Conservation (phyloP, 1,140 invertebrate species). For the Platyscapa corneri region DNA sequence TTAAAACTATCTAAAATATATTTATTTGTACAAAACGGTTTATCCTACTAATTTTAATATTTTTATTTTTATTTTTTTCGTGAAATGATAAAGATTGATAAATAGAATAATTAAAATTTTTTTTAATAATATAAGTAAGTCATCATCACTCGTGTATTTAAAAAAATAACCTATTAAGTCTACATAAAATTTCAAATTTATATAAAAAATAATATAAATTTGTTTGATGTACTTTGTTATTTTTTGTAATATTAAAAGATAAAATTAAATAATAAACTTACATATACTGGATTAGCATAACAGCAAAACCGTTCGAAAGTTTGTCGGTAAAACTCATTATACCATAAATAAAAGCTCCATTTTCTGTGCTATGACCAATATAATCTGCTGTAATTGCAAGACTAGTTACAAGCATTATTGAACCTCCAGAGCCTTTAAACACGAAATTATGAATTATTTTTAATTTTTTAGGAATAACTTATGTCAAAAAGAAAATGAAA, state of each 20-base stretch:
- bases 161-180: too few relatives aligned
- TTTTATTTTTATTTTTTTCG: too few relatives aligned
- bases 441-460: conserved; percentile 31
- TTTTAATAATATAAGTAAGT: too few relatives aligned
- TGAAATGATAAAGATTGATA: too few relatives aligned
- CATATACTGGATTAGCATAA: conserved; percentile 86
- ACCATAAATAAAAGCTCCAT: conserved; percentile 96
- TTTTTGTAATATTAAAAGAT: not conserved
- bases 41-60: too few relatives aligned
- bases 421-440: conserved; percentile 82
- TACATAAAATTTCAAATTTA: too few relatives aligned
- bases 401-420: conserved; percentile 91
- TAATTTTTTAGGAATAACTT: conserved; percentile 4
- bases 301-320: conserved; percentile 89
- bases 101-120: too few relatives aligned
- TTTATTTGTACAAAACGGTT: too few relatives aligned
- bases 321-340: conserved; percentile 97
- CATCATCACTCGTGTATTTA: too few relatives aligned
- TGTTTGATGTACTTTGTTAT: too few relatives aligned
- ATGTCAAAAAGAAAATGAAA: conserved; percentile 30
- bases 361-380: conserved; percentile 89
- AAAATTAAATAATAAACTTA: conserved; percentile 65
- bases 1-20: too few relatives aligned
- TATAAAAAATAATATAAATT: too few relatives aligned
- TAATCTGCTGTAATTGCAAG: conserved; percentile 92